Conservation (phyloP, 2,888 invertebrate species). For the Lycaena phlaeas region DNA sequence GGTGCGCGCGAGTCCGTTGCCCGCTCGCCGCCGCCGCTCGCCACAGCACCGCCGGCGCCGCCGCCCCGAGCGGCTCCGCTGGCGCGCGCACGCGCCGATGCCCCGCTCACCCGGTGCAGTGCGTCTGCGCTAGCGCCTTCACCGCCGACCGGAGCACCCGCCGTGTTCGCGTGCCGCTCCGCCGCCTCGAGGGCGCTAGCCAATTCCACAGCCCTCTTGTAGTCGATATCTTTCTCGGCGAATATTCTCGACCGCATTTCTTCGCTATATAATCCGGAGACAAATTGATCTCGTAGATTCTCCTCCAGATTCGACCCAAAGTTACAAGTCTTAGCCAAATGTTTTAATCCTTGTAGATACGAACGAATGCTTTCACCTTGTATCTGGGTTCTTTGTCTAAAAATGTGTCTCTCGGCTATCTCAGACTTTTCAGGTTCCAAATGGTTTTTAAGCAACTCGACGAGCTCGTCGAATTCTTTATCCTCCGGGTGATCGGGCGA, state of each 20-base stretch:
- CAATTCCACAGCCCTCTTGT: constrained; percentile 23
- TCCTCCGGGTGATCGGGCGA: background rate
- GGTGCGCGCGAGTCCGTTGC: background rate
- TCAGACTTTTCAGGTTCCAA: constrained; percentile 21
- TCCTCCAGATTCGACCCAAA: constrained; percentile 16
- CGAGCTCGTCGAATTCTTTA: constrained; percentile 4
- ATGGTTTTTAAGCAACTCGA: constrained; percentile 12
- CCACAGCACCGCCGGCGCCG: background rate
- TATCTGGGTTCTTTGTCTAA: constrained; percentile 18
- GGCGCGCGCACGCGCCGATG: background rate
- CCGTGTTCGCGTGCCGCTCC: background rate
- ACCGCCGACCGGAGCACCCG: background rate
- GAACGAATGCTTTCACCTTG: constrained; percentile 16
- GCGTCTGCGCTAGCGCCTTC: background rate
- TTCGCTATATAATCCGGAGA: constrained; percentile 15
- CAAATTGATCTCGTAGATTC: constrained; percentile 11
- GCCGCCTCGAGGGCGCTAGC: constrained; percentile 12
- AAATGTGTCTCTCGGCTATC: constrained; percentile 22
- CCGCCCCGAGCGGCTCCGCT: background rate
- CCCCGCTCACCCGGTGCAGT: background rate
- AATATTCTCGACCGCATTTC: constrained; percentile 25
- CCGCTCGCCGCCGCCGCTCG: background rate
- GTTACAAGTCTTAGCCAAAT: constrained; percentile 20
- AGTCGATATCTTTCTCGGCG: constrained; percentile 21
- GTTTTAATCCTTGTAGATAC: constrained; percentile 21